phyloP scores from a whole-genome alignment of 2,888 invertebrate species.

The Lasioglossum leucozonium region DNA sequence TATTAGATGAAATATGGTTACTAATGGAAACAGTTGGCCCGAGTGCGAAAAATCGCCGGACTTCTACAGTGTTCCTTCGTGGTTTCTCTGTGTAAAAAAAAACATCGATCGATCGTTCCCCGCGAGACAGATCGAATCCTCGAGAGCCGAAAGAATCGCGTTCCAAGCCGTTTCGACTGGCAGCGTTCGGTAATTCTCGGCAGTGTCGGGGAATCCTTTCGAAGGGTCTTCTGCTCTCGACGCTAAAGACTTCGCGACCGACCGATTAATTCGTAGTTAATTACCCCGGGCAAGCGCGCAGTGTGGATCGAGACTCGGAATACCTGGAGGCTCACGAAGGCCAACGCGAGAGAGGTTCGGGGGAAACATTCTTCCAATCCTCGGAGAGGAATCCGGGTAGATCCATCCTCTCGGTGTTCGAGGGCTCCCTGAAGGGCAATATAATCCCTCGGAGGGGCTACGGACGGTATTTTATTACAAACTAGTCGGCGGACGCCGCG shows the following conservation, averaged over 20 bases:
- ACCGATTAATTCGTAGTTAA: slow-evolving; percentile 27
- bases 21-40: no score
- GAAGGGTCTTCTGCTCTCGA: not conserved
- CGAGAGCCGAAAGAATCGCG: not conserved
- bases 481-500: slow-evolving; percentile 44
- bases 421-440: slow-evolving; percentile 55
- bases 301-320: not conserved
- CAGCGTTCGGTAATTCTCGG: not conserved
- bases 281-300: not conserved
- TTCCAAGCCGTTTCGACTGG: not conserved
- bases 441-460: slow-evolving; percentile 61
- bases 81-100: no score
- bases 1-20: no score
- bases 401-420: slow-evolving; percentile 35
- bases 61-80: no score
- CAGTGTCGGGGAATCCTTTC: not conserved
- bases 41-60: no score
- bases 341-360: slow-evolving; percentile 1
- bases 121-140: not conserved
- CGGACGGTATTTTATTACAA: slow-evolving; percentile 69
- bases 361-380: slow-evolving; percentile 45
- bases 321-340: slow-evolving; percentile 23
- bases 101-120: not conserved
- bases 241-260: not conserved
- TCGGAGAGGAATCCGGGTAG: slow-evolving; percentile 46